These are phyloP conservation scores for Ardeotis arabs DNA, from an alignment of 2,113 vertebrate species.

Conservation along the genomic window DNA sequence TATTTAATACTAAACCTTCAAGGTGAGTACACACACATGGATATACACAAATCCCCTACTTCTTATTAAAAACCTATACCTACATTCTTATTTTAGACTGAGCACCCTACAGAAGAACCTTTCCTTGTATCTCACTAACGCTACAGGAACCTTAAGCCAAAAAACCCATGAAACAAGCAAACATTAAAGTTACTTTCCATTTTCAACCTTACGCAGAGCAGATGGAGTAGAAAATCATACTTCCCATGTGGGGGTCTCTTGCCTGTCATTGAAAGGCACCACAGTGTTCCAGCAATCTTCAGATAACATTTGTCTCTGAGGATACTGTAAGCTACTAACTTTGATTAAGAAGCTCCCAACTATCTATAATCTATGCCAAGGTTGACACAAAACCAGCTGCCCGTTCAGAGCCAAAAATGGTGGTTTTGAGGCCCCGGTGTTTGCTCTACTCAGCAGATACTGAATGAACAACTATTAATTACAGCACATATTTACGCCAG, in stretches of 20 bases:
- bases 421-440: background rate
- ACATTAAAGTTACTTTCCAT: background rate
- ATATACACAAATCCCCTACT: background rate
- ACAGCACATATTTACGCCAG: background rate
- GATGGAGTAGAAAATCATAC: background rate
- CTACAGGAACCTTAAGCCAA: background rate
- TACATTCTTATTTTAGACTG: background rate
- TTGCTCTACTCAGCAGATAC: background rate
- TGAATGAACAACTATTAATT: background rate
- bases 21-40: background rate
- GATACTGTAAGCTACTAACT: background rate
- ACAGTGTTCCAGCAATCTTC: background rate
- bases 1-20: conserved; percentile 36
- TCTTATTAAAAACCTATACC: background rate
- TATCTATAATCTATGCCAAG: background rate
- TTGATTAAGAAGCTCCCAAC: background rate
- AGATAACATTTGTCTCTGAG: background rate
- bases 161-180: background rate
- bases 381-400: background rate
- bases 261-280: background rate
- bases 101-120: background rate
- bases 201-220: background rate
- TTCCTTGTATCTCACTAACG: background rate
- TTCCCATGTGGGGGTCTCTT: background rate
- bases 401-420: background rate